A percentile compares a stretch with the other conserved stretches of the same genome.
phyloP scores from a whole-genome alignment of 2,797 vertebrate genomes.

The Neolamprologus multifasciatus region DNA sequence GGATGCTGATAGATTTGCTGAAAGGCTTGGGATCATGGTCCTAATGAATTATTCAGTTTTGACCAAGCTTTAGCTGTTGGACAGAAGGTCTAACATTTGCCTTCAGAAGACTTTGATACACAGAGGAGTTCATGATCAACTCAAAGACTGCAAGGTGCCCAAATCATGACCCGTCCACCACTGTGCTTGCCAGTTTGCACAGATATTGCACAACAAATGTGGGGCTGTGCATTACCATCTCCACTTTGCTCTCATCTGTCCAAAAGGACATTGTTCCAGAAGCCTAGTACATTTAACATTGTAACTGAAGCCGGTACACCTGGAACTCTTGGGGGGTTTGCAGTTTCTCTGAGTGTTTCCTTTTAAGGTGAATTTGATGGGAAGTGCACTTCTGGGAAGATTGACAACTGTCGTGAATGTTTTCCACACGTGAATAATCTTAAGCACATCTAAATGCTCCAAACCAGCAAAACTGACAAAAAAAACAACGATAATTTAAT shows the following conservation, averaged over 20 bases:
- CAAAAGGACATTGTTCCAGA: not conserved
- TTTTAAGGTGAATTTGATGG: not conserved
- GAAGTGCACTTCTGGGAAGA: not conserved
- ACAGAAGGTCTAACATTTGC: not conserved
- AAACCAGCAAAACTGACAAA: accelerated
- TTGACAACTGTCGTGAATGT: accelerated
- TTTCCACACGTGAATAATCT: not conserved
- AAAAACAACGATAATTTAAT: accelerated
- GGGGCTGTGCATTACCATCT: not conserved
- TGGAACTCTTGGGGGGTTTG: not conserved
- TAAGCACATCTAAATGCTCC: not conserved
- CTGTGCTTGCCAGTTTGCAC: not conserved
- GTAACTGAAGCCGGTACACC: not conserved
- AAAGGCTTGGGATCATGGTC: accelerated
- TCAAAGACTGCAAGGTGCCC: not conserved
- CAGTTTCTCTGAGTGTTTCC: not conserved
- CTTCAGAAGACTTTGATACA: not conserved
- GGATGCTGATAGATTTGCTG: not conserved
- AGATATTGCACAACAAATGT: not conserved
- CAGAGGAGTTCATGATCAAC: not conserved
- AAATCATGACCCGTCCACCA: not conserved
- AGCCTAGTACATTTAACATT: not conserved
- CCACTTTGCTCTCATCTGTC: not conserved
- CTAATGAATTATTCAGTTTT: not conserved
- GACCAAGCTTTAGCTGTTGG: not conserved